phyloP scores from a whole-genome alignment of 2,113 vertebrate genomes.

The Verasper variegatus region DNA sequence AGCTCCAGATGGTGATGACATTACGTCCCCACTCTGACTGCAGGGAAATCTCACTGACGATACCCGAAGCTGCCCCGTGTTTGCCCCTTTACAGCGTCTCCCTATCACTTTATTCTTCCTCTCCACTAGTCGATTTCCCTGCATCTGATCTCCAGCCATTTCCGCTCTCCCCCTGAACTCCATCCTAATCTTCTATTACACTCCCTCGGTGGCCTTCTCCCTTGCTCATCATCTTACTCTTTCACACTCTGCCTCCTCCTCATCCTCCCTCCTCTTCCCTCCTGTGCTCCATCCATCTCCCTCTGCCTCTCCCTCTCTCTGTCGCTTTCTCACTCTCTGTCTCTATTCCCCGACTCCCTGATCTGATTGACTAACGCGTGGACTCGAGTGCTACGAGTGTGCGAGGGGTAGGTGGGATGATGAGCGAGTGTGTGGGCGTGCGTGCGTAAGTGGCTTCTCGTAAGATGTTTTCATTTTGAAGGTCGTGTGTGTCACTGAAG shows the following conservation, averaged over 20 bases:
- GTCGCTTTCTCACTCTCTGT: neutral
- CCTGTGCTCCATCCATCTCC: slow-evolving; percentile 12
- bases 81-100: slow-evolving; percentile 33
- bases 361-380: slow-evolving; percentile 68
- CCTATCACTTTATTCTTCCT: slow-evolving; percentile 18
- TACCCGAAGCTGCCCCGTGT: slow-evolving; percentile 36
- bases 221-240: slow-evolving; percentile 47
- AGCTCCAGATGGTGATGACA: slow-evolving; percentile 62
- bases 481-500: slow-evolving; percentile 73
- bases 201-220: slow-evolving; percentile 40
- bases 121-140: neutral
- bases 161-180: neutral
- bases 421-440: slow-evolving; percentile 64
- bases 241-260: slow-evolving; percentile 35
- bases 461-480: slow-evolving; percentile 71
- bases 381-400: slow-evolving; percentile 23
- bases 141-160: slow-evolving; percentile 40
- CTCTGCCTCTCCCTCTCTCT: slow-evolving; percentile 15
- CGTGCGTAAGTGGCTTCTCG: slow-evolving; percentile 62
- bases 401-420: slow-evolving; percentile 59
- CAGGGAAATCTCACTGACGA: slow-evolving; percentile 32
- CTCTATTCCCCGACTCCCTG: slow-evolving; percentile 66
- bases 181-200: slow-evolving; percentile 47
- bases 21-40: slow-evolving; percentile 54
- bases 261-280: slow-evolving; percentile 5